Conservation (phyloP, 1,140 invertebrate genomes). For the Piezodorus guildinii region DNA sequence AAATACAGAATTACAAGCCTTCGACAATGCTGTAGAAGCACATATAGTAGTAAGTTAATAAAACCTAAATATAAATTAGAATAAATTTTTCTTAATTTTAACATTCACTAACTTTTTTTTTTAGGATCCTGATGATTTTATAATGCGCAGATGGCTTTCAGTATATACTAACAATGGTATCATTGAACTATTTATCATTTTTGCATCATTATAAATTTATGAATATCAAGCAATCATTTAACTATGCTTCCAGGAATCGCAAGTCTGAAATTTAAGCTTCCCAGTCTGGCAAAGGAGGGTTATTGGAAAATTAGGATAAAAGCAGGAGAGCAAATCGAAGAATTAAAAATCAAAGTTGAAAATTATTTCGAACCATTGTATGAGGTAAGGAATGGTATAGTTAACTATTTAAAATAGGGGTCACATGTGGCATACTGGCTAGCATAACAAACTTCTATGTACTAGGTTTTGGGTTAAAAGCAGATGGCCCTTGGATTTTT, state of each 20-base stretch:
- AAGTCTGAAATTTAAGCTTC: constrained; percentile 34
- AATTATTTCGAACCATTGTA: constrained; percentile 38
- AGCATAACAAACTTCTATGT: no score
- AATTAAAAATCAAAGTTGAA: constrained; percentile 37
- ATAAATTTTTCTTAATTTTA: not conserved
- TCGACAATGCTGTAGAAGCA: constrained; percentile 38
- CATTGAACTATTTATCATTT: not conserved
- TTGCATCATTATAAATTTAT: not conserved
- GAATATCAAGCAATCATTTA: constrained; percentile 8
- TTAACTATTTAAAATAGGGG: no score
- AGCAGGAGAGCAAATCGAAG: constrained; percentile 37
- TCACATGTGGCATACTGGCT: no score
- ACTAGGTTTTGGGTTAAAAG: no score
- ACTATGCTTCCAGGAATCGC: constrained; percentile 33
- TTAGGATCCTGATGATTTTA: constrained; percentile 39
- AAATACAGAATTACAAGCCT: constrained; percentile 38
- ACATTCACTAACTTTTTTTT: constrained; percentile 6
- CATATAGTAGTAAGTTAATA: constrained; percentile 36
- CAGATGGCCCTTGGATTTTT: no score
- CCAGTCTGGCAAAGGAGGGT: constrained; percentile 35
- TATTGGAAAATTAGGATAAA: constrained; percentile 39
- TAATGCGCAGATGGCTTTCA: constrained; percentile 41
- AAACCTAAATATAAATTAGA: not conserved
- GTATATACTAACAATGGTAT: constrained; percentile 37
- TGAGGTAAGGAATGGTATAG: constrained; percentile 32